Conservation (phyloP, 2,888 invertebrate genomes). For the Phragmatobia fuliginosa region DNA sequence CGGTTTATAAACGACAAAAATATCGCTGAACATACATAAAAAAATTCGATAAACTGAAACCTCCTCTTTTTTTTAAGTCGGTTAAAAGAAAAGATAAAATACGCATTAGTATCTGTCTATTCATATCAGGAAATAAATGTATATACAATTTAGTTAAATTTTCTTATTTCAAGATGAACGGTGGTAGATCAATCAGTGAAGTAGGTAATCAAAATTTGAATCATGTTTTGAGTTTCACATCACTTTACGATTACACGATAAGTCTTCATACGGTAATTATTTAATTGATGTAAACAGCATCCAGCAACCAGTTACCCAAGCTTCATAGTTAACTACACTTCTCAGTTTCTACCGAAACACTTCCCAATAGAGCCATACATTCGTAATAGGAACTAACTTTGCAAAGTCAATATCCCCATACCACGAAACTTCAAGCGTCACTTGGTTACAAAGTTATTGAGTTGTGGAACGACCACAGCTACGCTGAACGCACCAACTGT, state of each 20-base stretch:
- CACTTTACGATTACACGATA: neutral
- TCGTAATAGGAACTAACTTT: conserved; percentile 51
- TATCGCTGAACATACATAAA: too few species aligned
- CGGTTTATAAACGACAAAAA: too few species aligned
- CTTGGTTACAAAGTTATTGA: conserved; percentile 55
- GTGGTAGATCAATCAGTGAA: too few species aligned
- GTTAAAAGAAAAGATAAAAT: too few species aligned
- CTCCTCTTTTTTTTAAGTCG: too few species aligned
- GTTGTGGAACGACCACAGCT: conserved; percentile 47
- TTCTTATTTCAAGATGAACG: too few species aligned
- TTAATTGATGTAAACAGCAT: neutral
- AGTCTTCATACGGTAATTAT: neutral
- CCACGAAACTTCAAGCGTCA: conserved; percentile 47
- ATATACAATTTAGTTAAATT: too few species aligned
- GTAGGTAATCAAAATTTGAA: too few species aligned
- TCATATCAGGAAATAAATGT: too few species aligned
- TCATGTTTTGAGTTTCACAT: too few species aligned
- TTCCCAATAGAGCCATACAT: conserved; percentile 19
- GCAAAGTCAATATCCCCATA: conserved; percentile 47
- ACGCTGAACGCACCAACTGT: conserved; percentile 44
- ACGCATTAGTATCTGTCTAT: too few species aligned
- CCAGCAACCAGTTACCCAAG: neutral
- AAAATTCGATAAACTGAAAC: too few species aligned
- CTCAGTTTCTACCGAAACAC: conserved; percentile 17
- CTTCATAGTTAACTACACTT: conserved; percentile 1